Percentiles rank a stretch among this genome's conserved stretches.
phyloP scores from a whole-genome alignment of 2,113 vertebrate species.

The Siphamia tubifer region DNA sequence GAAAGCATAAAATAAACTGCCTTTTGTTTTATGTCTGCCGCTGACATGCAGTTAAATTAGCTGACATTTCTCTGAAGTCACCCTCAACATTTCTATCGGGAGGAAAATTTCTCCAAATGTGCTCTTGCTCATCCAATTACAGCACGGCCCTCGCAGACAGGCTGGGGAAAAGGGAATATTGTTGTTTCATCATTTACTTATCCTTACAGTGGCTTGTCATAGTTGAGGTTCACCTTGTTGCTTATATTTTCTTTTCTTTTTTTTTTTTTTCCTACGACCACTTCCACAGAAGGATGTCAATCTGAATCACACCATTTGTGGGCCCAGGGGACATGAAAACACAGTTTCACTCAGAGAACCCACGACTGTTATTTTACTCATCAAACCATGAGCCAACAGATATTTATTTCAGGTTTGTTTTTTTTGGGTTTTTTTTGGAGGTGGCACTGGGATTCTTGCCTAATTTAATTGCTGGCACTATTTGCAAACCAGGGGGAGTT shows the following conservation, averaged over 20 bases:
- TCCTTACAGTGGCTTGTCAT: constrained; percentile 14
- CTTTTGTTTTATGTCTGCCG: constrained; percentile 26
- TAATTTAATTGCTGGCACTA: constrained; percentile 17
- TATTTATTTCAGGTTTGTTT: constrained; percentile 27
- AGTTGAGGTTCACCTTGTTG: constrained; percentile 47
- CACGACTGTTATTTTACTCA: constrained; percentile 11
- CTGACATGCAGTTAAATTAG: constrained; percentile 32
- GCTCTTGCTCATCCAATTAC: constrained; percentile 42
- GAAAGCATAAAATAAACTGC: background rate
- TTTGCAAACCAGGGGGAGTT: background rate
- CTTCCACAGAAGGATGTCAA: constrained; percentile 28
- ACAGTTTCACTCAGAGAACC: constrained; percentile 14
- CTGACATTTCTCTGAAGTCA: constrained; percentile 32
- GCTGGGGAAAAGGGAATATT: background rate
- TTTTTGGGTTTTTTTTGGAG: constrained; percentile 14
- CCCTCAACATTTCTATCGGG: constrained; percentile 13
- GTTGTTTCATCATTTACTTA: constrained; percentile 29
- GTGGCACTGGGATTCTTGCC: background rate
- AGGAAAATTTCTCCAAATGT: background rate
- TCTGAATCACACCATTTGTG: constrained; percentile 16
- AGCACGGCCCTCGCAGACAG: constrained; percentile 12
- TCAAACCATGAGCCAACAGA: constrained; percentile 21
- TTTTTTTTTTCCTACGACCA: constrained; percentile 3
- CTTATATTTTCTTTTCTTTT: no score
- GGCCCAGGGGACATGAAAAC: constrained; percentile 8